These are phyloP conservation scores for Dilophus febrilis DNA, from an alignment of 2,888 invertebrate species.

Conservation along the genomic window DNA sequence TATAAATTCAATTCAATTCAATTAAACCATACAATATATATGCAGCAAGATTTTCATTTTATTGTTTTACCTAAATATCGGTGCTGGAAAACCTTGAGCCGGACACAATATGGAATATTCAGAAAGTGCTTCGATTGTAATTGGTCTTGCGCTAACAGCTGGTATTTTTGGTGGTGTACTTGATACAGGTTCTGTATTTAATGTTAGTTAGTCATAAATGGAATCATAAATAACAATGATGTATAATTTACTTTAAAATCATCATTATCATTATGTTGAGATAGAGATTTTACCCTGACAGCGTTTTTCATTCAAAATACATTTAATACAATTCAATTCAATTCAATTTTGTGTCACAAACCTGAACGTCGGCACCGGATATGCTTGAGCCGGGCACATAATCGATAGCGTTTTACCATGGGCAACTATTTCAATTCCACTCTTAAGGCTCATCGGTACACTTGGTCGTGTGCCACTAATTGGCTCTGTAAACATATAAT, in stretches of 20 bases:
- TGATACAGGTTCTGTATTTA: conserved; percentile 33
- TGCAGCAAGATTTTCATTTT: neutral
- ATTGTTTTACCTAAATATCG: conserved; percentile 41
- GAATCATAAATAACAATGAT: no score
- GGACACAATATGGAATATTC: conserved; percentile 44
- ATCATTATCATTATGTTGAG: no score
- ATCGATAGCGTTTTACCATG: conserved; percentile 21
- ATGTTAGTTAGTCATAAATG: no score
- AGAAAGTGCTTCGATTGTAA: conserved; percentile 11
- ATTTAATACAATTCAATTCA: conserved; percentile 16
- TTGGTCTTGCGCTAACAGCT: conserved; percentile 23
- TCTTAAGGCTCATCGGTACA: no score
- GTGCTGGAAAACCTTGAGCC: conserved; percentile 51
- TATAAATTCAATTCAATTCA: neutral
- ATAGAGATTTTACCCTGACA: no score
- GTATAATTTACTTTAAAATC: no score
- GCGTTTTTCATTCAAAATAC: no score
- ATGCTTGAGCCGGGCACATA: conserved; percentile 59
- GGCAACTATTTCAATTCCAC: no score
- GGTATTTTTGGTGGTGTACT: conserved; percentile 35
- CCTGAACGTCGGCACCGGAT: conserved; percentile 58
- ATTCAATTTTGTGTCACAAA: no score
- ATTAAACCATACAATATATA: neutral
- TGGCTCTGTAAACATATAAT: no score
- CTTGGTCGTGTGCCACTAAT: no score